Evolutionary conservation across 1,140 invertebrate species (phyloP).

Genomic region (Apis laboriosa): DNA sequence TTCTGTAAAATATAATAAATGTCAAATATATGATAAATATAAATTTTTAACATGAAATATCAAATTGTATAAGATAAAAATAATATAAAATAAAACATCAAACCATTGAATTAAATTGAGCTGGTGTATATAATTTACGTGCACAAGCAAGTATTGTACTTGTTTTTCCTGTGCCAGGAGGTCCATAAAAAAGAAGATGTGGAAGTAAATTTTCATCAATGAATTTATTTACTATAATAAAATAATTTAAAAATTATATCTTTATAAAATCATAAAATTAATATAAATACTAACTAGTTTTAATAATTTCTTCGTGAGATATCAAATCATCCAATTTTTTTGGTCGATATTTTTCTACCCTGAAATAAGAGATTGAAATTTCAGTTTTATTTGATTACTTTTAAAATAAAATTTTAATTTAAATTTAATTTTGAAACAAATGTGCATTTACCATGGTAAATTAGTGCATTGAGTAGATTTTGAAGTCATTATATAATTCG

Average conservation of each 20-base stretch:
- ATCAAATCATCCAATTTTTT: conserved; percentile 94
- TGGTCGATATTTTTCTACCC: conserved; percentile 99
- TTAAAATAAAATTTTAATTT: not conserved
- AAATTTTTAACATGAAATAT: no score
- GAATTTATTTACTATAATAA: conserved; percentile 93
- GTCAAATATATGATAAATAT: conserved; percentile 30
- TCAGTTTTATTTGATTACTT: conserved; percentile 1
- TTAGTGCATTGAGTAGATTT: conserved; percentile 72
- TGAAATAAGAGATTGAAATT: conserved; percentile 77
- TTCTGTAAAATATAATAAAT: conserved; percentile 23
- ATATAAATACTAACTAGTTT: conserved; percentile 88
- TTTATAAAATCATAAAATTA: conserved; percentile 20
- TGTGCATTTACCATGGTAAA: conserved; percentile 81
- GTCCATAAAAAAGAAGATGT: conserved; percentile 98
- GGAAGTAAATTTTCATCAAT: conserved; percentile 96
- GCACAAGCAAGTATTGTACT: conserved; percentile 99
- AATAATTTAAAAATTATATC: conserved; percentile 16
- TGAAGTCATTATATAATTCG: conserved; percentile 49
- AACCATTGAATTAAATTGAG: conserved; percentile 95
- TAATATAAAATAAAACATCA: conserved; percentile 59
- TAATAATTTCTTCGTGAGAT: conserved; percentile 98
- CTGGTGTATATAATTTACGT: conserved; percentile 93
- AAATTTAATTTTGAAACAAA: no score
- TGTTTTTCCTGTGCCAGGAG: conserved; percentile 99
- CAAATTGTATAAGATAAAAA: conserved; percentile 11